A percentile compares a stretch with the other conserved stretches of the same genome.
phyloP scores from a whole-genome alignment of 2,888 invertebrate species.

The Panopea generosa region DNA sequence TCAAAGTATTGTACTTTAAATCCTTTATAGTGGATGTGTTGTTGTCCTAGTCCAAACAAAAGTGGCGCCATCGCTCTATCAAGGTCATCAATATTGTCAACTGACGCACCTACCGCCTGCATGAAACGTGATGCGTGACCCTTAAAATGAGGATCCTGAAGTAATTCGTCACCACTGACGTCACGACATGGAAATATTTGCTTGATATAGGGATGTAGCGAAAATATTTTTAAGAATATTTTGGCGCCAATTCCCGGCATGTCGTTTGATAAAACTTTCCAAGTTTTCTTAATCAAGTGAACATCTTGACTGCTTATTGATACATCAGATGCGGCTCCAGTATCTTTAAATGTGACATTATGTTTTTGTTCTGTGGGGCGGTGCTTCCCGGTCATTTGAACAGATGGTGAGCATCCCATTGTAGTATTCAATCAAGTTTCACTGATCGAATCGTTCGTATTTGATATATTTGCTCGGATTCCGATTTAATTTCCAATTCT shows the following conservation, averaged over 20 bases:
- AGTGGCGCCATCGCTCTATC: conserved; percentile 67
- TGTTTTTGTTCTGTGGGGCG: background rate
- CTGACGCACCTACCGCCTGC: conserved; percentile 79
- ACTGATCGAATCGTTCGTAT: too few relatives aligned
- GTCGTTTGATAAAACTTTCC: conserved; percentile 68
- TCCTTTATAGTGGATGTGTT: conserved; percentile 73
- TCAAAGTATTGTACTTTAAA: conserved; percentile 76
- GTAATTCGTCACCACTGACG: conserved; percentile 67
- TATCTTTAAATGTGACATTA: background rate
- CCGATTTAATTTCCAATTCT: too few relatives aligned
- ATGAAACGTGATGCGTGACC: conserved; percentile 81
- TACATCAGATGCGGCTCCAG: background rate
- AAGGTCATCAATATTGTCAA: conserved; percentile 74
- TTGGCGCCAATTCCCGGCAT: conserved; percentile 69
- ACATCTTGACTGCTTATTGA: conserved; percentile 46
- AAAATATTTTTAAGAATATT: conserved; percentile 76
- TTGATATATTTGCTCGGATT: too few relatives aligned
- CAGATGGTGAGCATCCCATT: conserved; percentile 29
- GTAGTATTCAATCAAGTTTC: background rate
- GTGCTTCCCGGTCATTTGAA: background rate
- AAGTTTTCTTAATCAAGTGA: conserved; percentile 63
- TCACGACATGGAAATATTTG: conserved; percentile 75
- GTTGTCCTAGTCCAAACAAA: conserved; percentile 71
- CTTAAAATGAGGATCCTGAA: conserved; percentile 65
- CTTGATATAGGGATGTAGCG: conserved; percentile 71